Evolutionary conservation across 2,888 invertebrate genomes (phyloP), one percentile per base, ranked within the genome.

Genomic region (Netelia virgata): DNA sequence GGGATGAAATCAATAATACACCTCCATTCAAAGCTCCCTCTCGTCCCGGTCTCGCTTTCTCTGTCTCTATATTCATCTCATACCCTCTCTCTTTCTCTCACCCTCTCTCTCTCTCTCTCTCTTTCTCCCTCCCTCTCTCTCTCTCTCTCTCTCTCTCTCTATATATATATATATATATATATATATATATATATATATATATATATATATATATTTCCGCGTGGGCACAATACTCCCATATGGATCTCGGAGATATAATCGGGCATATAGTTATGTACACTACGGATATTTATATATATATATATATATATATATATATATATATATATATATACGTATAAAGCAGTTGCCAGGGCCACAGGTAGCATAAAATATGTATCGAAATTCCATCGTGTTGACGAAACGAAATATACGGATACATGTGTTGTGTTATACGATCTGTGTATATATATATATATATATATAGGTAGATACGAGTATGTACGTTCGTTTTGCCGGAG

Each of bases 1-100:
- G 88, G 88, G 88, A 88, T 88, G 90, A 91, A 91, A 92, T 92
- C 92, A 92, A 92, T 92, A 92, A 91, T 89, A 91, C 90, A 90
- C 88, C 88, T 88, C 88, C 89, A 90, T 91, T 91, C 89, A 90
- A 88, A 89, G 89, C 89, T 86, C 77, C 76, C 53, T 72, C 75
- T 72, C 75, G 81, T 88, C 63, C 63, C 64, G 59, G 69, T 79
- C 47, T 68, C 84, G 70, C 69, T 74, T 70, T 78, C 72, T 36
- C 78, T 59, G 57, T 74, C 59, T 61, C 36, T 36, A 50, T 53
- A 57, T 72, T 66, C 55, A 50, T 43, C 43, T 66, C 55, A 16
- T 50, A 18, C 61, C 20, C 18, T 41, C 64, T 69, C 74, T 79
- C 18, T 36, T 47, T 66, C 72, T 79, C 47, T 57, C 64, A 28